phyloP scores from a whole-genome alignment of 2,888 invertebrate species.

The Erebia ligea region DNA sequence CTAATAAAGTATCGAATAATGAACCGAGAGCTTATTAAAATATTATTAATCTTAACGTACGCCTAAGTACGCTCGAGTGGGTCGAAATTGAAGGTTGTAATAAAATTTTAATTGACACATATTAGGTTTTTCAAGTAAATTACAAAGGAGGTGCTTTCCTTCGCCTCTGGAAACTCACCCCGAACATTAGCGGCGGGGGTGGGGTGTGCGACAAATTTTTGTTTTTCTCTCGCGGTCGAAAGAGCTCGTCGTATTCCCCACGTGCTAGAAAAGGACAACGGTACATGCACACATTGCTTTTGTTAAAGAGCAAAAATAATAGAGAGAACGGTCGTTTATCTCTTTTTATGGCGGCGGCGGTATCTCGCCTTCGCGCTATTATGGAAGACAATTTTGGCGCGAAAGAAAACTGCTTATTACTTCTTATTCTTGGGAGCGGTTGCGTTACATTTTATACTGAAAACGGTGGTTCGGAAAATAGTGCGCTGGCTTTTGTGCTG shows the following conservation, averaged over 20 bases:
- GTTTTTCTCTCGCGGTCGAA: slow-evolving; percentile 73
- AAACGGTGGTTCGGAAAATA: slow-evolving; percentile 43
- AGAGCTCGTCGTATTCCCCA: slow-evolving; percentile 49
- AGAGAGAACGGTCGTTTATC: slow-evolving; percentile 83
- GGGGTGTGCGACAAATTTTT: slow-evolving; percentile 75
- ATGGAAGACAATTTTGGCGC: slow-evolving; percentile 83
- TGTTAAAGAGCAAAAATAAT: slow-evolving; percentile 83
- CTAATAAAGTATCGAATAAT: slow-evolving; percentile 42
- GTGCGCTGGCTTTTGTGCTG: slow-evolving; percentile 13
- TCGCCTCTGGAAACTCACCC: slow-evolving; percentile 52
- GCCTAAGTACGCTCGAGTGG: slow-evolving; percentile 52
- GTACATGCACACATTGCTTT: slow-evolving; percentile 80
- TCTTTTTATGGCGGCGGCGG: slow-evolving; percentile 81
- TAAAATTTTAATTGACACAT: slow-evolving; percentile 81
- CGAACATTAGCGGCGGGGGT: slow-evolving; percentile 73
- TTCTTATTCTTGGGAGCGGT: slow-evolving; percentile 74
- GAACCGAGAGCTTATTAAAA: slow-evolving; percentile 58
- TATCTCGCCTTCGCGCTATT: slow-evolving; percentile 80
- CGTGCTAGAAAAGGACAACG: slow-evolving; percentile 70
- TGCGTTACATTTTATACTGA: slow-evolving; percentile 46
- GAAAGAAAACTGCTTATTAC: slow-evolving; percentile 83
- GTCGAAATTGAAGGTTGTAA: slow-evolving; percentile 67
- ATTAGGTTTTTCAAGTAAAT: slow-evolving; percentile 77
- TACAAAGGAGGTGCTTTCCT: slow-evolving; percentile 74
- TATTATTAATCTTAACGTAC: slow-evolving; percentile 67